Evolutionary conservation across 1,140 invertebrate genomes (phyloP), one percentile per base, ranked within the genome.

Genomic region (Drosophila ananassae): DNA sequence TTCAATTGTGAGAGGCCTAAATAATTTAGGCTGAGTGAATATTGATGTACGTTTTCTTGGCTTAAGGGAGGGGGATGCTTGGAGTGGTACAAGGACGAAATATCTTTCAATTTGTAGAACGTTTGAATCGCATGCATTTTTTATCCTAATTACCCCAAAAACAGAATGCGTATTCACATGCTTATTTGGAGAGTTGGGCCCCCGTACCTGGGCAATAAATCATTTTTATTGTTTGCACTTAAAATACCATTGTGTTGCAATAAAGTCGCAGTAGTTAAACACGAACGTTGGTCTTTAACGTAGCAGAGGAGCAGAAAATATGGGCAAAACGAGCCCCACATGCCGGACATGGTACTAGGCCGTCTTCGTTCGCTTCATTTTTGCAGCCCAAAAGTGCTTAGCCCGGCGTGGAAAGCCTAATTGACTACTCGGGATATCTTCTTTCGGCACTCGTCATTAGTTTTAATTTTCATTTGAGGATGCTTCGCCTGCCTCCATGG

Each of bases 171-270:
- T n/a, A 66, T 54, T 66, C 39, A 56, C 55, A 78, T 53, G 52
- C 50, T 22, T 25, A 52, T 32, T 21, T 47, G 8, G 44, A 1
- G 44, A 22, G 44, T 9, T 22, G 39, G 22, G 13, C 24, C n/a
- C 28, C 55, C 67, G 71, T 60, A 44, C 41, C 41, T 41, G 48
- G 69, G 46, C 50, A 71, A 85, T 85, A 85, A 85, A 85, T 85
- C 76, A 84, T 77, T 77, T 85, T 85, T 84, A 85, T 85, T 71
- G 81, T 62, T 63, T 56, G 54, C 81, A 85, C 77, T 84, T 85
- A 80, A 79, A 79, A 73, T 77, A 55, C 60, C 63, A 69, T 69
- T 69, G 66, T 69, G 66, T 72, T 75, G 71, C 79, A 78, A 81
- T 68, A 73, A 77, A 63, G 59, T 56, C 52, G 68, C 62, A 60